A percentile compares a stretch with the other conserved stretches of the same genome.
These are phyloP conservation scores for Epinephelus moara DNA, from an alignment of 2,113 vertebrate species.

Conservation along the genomic window DNA sequence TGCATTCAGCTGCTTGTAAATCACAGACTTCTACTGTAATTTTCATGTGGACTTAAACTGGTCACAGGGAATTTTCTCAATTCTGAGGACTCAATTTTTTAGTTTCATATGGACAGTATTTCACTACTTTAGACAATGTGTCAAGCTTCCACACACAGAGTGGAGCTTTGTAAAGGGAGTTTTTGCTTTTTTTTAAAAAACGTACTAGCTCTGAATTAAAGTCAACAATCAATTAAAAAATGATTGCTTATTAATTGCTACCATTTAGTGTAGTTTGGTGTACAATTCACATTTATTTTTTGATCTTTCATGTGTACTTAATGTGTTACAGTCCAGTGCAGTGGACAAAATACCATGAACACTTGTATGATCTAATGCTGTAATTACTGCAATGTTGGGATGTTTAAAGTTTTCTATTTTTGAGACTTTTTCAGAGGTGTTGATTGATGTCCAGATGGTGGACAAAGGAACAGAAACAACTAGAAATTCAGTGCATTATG, in stretches of 20 bases:
- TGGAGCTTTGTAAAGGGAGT: too few species aligned
- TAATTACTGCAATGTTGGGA: not conserved
- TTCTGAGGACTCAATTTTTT: conserved; percentile 27
- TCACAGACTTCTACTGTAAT: conserved; percentile 29
- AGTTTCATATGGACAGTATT: not conserved
- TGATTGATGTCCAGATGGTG: too few species aligned
- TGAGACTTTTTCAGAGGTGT: not conserved
- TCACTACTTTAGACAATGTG: not conserved
- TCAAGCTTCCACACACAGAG: not conserved
- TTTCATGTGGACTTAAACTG: conserved; percentile 24
- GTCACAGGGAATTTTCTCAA: not conserved
- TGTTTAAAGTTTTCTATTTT: too few species aligned
- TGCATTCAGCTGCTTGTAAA: conserved; percentile 33
- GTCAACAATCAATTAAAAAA: too few species aligned
- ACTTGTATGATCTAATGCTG: too few species aligned
- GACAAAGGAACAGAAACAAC: too few species aligned
- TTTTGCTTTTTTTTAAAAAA: too few species aligned
- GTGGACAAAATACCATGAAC: not conserved
- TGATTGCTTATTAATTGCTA: not conserved
- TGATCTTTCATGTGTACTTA: not conserved
- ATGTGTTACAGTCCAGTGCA: not conserved
- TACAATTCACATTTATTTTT: not conserved
- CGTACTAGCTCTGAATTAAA: too few species aligned
- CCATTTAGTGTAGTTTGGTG: not conserved
- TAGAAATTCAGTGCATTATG: not conserved